These are phyloP conservation scores for Ochropleura leucogaster DNA, from an alignment of 2,888 invertebrate genomes.

Conservation along the genomic window DNA sequence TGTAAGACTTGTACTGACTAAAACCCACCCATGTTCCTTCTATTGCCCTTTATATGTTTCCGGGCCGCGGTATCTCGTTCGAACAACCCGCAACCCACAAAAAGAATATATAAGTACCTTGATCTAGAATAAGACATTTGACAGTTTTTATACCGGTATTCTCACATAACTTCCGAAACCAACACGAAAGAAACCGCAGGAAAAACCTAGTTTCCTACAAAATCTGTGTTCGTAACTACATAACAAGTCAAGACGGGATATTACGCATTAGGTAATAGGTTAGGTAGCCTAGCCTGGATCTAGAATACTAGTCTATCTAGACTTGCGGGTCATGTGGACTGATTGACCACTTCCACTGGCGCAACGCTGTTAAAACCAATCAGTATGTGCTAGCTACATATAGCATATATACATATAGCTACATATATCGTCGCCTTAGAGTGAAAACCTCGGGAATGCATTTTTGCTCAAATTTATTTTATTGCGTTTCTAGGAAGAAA, in stretches of 20 bases:
- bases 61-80: no score
- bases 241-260: conserved; percentile 64
- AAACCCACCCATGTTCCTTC: no score
- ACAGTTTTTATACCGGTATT: neutral
- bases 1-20: no score
- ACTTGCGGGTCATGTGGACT: conserved; percentile 84
- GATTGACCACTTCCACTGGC: conserved; percentile 87
- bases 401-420: no score
- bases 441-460: no score
- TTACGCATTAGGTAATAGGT: conserved; percentile 69
- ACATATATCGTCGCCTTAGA: no score
- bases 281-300: conserved; percentile 76
- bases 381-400: conserved; percentile 50
- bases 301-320: conserved; percentile 81
- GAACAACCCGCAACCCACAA: no score
- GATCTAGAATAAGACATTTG: no score
- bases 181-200: neutral
- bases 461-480: no score
- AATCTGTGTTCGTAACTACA: conserved; percentile 47
- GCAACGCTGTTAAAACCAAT: conserved; percentile 75
- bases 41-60: no score
- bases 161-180: neutral
- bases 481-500: no score
- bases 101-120: no score
- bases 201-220: conserved; percentile 30